These are phyloP conservation scores for Mustela lutreola DNA, from an alignment of 2,113 vertebrate genomes.

Conservation along the genomic window DNA sequence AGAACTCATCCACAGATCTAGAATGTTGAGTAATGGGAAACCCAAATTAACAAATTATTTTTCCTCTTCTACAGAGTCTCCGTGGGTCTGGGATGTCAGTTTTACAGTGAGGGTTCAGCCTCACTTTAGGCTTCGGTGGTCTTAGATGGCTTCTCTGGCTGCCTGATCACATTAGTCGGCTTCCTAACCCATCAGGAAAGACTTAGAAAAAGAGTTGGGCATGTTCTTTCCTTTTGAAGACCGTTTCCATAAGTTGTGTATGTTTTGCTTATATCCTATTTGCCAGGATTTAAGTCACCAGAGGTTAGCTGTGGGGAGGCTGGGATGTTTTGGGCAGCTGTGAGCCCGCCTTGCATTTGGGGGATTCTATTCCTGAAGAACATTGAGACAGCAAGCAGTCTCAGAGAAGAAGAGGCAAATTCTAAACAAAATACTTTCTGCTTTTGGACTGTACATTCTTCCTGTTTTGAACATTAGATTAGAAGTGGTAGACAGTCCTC, in stretches of 20 bases:
- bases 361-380: background rate
- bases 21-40: background rate
- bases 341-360: background rate
- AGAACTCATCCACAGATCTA: background rate
- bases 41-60: background rate
- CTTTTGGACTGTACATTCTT: background rate
- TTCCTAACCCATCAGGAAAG: background rate
- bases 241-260: background rate
- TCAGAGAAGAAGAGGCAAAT: background rate
- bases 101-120: background rate
- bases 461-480: background rate
- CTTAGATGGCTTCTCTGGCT: background rate
- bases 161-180: background rate
- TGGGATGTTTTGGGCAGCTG: background rate
- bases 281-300: background rate
- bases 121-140: background rate
- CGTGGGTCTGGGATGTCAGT: background rate
- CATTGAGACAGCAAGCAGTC: background rate
- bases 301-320: background rate
- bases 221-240: constrained; percentile 5
- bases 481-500: background rate
- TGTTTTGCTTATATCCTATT: background rate
- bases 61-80: background rate
- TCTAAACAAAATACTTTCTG: background rate
- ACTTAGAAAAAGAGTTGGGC: background rate